A percentile compares a stretch with the other conserved stretches of the same genome.
phyloP scores from a whole-genome alignment of 2,888 invertebrate species.

The Aradus depressus region DNA sequence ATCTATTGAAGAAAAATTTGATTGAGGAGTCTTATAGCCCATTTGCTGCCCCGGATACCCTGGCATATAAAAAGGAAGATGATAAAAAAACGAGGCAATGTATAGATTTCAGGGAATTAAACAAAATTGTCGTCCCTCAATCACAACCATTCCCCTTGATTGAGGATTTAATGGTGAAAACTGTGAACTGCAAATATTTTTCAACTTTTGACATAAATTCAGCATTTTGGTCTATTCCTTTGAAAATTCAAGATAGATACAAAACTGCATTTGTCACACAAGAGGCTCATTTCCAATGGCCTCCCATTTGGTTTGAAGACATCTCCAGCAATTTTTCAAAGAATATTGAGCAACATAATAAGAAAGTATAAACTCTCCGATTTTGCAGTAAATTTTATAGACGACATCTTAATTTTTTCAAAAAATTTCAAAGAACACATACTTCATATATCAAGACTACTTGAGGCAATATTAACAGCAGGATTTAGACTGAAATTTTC shows the following conservation, averaged over 20 bases:
- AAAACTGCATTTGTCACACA: neutral
- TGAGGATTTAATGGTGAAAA: conserved; percentile 14
- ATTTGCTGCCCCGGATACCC: conserved; percentile 18
- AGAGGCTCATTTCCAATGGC: conserved; percentile 1
- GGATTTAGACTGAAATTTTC: conserved; percentile 20
- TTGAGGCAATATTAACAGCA: conserved; percentile 17
- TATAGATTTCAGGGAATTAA: conserved; percentile 17
- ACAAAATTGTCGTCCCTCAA: conserved; percentile 16
- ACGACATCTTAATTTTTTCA: conserved; percentile 23
- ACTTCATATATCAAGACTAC: conserved; percentile 8
- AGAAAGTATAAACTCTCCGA: conserved; percentile 4
- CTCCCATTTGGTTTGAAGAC: conserved; percentile 12
- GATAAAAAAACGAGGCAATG: conserved; percentile 9
- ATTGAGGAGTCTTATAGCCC: conserved; percentile 20
- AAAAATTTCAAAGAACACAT: conserved; percentile 17
- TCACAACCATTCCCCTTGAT: conserved; percentile 18
- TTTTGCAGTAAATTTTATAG: conserved; percentile 13
- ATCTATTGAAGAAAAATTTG: conserved; percentile 9
- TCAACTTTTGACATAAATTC: conserved; percentile 17
- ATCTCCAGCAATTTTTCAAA: conserved; percentile 19
- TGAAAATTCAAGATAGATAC: conserved; percentile 4
- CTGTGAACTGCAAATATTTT: conserved; percentile 7
- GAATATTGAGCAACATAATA: conserved; percentile 13
- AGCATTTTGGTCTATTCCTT: conserved; percentile 2
- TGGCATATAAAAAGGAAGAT: conserved; percentile 18